Evolutionary conservation across 2,113 vertebrate species (phyloP).

Genomic region (Cervus canadensis): DNA sequence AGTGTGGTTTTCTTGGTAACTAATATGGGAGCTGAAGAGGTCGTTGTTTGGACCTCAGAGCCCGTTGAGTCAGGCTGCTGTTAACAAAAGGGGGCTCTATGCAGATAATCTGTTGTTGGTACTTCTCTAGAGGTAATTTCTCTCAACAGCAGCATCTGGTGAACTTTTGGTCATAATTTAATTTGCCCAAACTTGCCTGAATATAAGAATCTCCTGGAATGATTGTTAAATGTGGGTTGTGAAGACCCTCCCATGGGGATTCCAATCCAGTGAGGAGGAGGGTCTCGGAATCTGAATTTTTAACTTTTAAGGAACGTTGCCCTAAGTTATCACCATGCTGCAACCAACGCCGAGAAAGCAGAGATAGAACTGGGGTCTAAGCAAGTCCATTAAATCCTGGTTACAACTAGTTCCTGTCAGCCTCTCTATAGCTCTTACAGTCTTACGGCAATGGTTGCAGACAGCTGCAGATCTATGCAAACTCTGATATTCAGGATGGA

Average conservation of each 20-base stretch:
- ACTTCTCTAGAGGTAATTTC: neutral
- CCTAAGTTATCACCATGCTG: neutral
- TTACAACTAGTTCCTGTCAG: neutral
- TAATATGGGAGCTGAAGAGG: neutral
- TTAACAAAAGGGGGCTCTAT: neutral
- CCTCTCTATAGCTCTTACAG: neutral
- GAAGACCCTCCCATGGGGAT: neutral
- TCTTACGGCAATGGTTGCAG: neutral
- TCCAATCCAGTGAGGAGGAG: neutral
- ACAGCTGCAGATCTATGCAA: neutral
- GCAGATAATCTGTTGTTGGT: neutral
- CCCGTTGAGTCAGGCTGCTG: neutral
- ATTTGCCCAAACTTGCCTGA: neutral
- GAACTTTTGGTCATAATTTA: neutral
- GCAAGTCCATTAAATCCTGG: neutral
- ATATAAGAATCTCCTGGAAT: neutral
- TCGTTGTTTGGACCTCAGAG: neutral
- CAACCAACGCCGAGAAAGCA: neutral
- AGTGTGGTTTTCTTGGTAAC: constrained; percentile 5
- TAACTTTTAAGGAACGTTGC: neutral
- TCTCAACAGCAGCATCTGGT: neutral
- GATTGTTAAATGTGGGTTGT: neutral
- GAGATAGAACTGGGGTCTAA: neutral
- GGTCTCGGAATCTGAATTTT: neutral
- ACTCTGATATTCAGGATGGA: neutral